These are phyloP conservation scores for Erpetoichthys calabaricus DNA, from an alignment of 2,797 vertebrate species.

Conservation along the genomic window DNA sequence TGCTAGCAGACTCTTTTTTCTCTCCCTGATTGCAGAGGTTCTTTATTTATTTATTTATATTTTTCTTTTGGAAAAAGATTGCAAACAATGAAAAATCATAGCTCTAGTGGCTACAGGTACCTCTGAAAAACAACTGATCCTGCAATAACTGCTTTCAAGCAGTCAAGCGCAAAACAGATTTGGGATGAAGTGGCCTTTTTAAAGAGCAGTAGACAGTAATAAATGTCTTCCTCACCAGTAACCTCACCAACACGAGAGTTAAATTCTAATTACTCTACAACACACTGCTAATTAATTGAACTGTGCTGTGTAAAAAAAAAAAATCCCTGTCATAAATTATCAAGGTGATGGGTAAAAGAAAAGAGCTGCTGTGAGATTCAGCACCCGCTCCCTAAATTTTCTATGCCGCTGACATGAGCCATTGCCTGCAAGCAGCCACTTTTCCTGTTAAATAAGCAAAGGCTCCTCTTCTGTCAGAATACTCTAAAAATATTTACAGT, in stretches of 20 bases:
- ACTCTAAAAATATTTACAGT: too few relatives aligned
- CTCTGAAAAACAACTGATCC: background rate
- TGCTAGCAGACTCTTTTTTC: too few relatives aligned
- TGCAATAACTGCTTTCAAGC: background rate
- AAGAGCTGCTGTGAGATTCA: background rate
- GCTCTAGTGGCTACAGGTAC: background rate
- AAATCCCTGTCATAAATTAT: background rate
- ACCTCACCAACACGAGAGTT: background rate
- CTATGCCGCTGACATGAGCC: too few relatives aligned
- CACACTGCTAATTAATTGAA: background rate
- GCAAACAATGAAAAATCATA: background rate
- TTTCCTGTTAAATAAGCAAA: too few relatives aligned
- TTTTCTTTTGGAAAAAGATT: too few relatives aligned
- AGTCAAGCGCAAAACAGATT: background rate
- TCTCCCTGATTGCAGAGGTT: too few relatives aligned
- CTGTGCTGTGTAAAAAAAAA: background rate
- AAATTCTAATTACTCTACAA: conserved; percentile 1
- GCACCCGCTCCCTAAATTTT: too few relatives aligned
- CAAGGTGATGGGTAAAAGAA: background rate
- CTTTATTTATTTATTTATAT: too few relatives aligned
- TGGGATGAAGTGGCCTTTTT: conserved; percentile 1
- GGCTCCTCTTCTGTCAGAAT: too few relatives aligned
- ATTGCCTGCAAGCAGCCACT: too few relatives aligned
- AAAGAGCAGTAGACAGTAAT: background rate
- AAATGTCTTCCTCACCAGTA: background rate